Evolutionary conservation across 1,140 invertebrate species (phyloP).

Genomic region (Zaprionus kolodkinae): DNA sequence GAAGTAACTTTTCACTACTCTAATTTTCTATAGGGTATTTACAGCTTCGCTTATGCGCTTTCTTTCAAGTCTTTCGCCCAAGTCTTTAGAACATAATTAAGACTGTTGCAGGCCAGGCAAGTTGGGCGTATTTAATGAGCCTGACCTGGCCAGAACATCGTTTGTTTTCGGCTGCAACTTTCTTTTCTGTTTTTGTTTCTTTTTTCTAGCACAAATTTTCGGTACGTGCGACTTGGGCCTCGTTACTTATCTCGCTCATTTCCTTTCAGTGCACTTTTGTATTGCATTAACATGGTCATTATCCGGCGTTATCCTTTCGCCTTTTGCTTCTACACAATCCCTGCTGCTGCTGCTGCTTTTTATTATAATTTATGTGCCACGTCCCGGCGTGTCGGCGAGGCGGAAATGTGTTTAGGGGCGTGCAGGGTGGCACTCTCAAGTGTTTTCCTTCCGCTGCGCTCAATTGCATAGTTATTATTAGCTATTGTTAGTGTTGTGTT

Average conservation of each 20-base stretch:
- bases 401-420: not conserved
- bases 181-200: conserved; percentile 34
- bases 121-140: conserved; percentile 79
- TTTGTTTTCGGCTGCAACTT: conserved; percentile 59
- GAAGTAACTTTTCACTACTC: not conserved
- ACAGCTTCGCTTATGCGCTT: not conserved
- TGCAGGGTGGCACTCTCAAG: conserved; percentile 43
- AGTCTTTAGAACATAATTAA: conserved; percentile 79
- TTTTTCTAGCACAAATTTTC: conserved; percentile 17
- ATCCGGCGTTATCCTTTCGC: conserved; percentile 58
- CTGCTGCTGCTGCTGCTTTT: conserved; percentile 9
- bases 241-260: conserved; percentile 82
- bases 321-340: conserved; percentile 58
- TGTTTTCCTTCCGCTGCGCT: conserved; percentile 58
- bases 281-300: conserved; percentile 82
- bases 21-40: conserved; percentile 3
- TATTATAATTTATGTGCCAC: conserved; percentile 64
- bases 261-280: conserved; percentile 82
- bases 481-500: conserved; percentile 43
- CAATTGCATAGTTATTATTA: conserved; percentile 74
- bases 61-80: conserved; percentile 26
- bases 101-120: conserved; percentile 64
- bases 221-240: conserved; percentile 34
- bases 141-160: conserved; percentile 32
- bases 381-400: not conserved